Percentiles rank a stretch among this genome's conserved stretches.
Evolutionary conservation across 2,113 vertebrate genomes (phyloP).

Genomic region (Hippolais icterina): DNA sequence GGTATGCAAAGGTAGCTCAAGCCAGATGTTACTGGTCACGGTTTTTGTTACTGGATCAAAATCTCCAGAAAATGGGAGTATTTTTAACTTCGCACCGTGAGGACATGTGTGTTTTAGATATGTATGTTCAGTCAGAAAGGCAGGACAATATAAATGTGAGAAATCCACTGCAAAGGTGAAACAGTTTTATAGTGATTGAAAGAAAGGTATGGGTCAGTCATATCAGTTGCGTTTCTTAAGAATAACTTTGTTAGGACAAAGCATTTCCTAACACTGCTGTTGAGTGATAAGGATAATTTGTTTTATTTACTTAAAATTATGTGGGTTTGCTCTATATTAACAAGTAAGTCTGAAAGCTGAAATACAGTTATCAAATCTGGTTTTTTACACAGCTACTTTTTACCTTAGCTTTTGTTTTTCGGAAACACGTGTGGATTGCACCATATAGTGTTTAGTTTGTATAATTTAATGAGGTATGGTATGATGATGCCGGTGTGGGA

Average conservation of each 20-base stretch:
- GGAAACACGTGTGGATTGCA: background rate
- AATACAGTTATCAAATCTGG: background rate
- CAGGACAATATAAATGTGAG: background rate
- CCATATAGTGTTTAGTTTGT: background rate
- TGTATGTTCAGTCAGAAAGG: background rate
- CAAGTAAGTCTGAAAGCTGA: background rate
- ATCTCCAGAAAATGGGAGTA: background rate
- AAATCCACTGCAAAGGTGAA: background rate
- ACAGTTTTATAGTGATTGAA: background rate
- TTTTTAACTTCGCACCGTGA: background rate
- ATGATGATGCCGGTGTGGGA: background rate
- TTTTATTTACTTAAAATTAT: background rate
- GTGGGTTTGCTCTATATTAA: background rate
- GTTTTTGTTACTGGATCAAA: background rate
- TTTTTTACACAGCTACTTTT: background rate
- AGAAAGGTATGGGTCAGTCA: background rate
- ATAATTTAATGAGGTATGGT: background rate
- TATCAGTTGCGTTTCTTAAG: background rate
- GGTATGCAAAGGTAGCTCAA: background rate
- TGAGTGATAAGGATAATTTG: background rate
- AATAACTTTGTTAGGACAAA: background rate
- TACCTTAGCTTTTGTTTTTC: background rate
- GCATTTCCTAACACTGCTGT: background rate
- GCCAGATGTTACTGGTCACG: background rate
- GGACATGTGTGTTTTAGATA: background rate